phyloP scores from a whole-genome alignment of 2,797 vertebrate species.

The Myotis daubentonii region DNA sequence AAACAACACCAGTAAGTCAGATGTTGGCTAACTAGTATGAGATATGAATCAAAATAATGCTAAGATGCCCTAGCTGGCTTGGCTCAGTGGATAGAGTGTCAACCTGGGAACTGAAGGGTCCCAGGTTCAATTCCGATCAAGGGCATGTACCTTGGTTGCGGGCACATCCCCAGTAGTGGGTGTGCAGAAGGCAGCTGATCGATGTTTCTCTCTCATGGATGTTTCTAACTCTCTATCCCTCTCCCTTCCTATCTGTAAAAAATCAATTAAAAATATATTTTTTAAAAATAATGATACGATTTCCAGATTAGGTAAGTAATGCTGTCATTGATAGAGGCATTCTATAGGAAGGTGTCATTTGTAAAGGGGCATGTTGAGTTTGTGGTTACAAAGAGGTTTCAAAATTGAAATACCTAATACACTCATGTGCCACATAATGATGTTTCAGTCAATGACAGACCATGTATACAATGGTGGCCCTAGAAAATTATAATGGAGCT shows the following conservation, averaged over 20 bases:
- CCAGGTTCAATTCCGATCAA: no score
- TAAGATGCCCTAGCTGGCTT: neutral
- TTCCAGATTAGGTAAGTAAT: neutral
- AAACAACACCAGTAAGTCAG: neutral
- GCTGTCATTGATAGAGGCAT: neutral
- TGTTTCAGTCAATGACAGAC: neutral
- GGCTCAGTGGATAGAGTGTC: no score
- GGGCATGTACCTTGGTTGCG: no score
- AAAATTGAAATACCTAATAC: neutral
- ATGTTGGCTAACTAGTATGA: neutral
- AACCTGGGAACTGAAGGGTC: no score
- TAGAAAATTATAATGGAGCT: neutral
- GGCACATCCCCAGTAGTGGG: no score
- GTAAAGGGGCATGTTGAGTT: neutral
- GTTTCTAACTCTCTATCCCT: no score
- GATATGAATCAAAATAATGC: neutral
- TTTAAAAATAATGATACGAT: neutral
- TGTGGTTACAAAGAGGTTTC: constrained; percentile 1
- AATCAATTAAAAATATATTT: no score
- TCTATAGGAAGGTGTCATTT: neutral
- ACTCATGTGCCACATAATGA: neutral
- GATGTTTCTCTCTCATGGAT: no score
- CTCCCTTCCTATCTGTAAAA: no score
- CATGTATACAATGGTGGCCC: neutral
- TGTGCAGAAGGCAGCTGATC: no score